Percentiles rank a stretch among this genome's conserved stretches.
Evolutionary conservation across 2,888 invertebrate genomes (phyloP).

Genomic region (Clivina fossor): DNA sequence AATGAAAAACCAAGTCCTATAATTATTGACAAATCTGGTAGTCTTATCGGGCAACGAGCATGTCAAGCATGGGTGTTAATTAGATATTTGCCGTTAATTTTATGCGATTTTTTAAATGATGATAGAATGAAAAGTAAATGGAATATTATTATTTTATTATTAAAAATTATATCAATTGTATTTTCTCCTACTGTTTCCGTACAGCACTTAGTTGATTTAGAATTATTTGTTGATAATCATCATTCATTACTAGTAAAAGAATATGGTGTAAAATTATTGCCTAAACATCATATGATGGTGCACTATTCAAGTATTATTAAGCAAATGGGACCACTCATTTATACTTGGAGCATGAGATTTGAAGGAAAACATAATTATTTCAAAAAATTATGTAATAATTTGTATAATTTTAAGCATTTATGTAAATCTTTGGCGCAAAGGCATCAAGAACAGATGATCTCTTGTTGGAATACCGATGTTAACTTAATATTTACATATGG

Average conservation of each 20-base stretch:
- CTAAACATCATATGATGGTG: constrained; percentile 32
- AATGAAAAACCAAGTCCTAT: constrained; percentile 27
- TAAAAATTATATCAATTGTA: constrained; percentile 22
- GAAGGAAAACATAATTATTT: constrained; percentile 32
- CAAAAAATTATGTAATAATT: constrained; percentile 27
- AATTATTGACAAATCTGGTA: constrained; percentile 28
- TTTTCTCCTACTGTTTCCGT: constrained; percentile 11
- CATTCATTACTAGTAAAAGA: constrained; percentile 25
- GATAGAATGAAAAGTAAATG: constrained; percentile 1
- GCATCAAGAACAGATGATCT: constrained; percentile 29
- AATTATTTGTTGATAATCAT: constrained; percentile 12
- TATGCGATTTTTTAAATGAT: constrained; percentile 8
- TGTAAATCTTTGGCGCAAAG: too few species aligned
- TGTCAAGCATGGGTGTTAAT: constrained; percentile 30
- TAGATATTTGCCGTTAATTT: constrained; percentile 34
- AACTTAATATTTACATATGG: not conserved
- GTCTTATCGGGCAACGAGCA: constrained; percentile 30
- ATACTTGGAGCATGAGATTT: constrained; percentile 24
- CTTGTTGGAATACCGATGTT: constrained; percentile 20
- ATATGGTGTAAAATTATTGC: constrained; percentile 22
- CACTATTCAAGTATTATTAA: constrained; percentile 26
- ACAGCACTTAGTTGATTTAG: constrained; percentile 20
- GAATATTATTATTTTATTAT: constrained; percentile 18
- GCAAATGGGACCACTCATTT: constrained; percentile 29
- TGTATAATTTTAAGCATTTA: too few species aligned